Percentiles rank a stretch among this genome's conserved stretches.
phyloP scores from a whole-genome alignment of 2,797 vertebrate genomes.

The Myiothlypis chrysogaster region DNA sequence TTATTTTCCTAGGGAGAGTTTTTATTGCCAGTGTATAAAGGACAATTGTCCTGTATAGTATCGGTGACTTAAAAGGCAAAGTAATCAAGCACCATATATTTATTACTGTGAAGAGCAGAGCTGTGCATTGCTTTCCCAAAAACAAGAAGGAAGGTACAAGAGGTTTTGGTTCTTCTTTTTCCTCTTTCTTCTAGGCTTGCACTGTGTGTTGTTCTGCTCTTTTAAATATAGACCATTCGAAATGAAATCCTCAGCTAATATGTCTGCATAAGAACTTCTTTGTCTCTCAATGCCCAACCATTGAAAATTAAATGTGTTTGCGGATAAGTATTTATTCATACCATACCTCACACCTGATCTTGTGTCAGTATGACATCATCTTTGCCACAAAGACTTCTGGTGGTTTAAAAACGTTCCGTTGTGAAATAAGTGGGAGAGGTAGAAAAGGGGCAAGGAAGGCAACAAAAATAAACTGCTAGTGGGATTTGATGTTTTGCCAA shows the following conservation, averaged over 20 bases:
- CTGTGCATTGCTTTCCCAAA: conserved; percentile 33
- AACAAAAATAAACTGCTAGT: conserved; percentile 61
- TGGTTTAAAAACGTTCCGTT: conserved; percentile 61
- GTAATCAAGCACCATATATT: conserved; percentile 9
- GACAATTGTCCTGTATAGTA: conserved; percentile 36
- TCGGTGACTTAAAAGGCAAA: conserved; percentile 61
- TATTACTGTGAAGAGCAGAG: conserved; percentile 56
- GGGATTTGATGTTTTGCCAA: conserved; percentile 58
- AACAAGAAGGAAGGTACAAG: conserved; percentile 7
- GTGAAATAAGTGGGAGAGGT: conserved; percentile 56
- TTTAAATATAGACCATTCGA: conserved; percentile 51
- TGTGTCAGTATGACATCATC: conserved; percentile 65
- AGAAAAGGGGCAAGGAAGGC: conserved; percentile 48
- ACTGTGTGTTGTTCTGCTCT: conserved; percentile 39
- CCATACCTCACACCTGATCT: conserved; percentile 70
- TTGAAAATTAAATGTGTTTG: conserved; percentile 67
- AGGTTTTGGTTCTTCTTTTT: neutral
- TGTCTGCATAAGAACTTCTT: conserved; percentile 72
- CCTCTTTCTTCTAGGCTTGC: conserved; percentile 19
- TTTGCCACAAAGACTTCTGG: conserved; percentile 58
- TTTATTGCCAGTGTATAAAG: conserved; percentile 55
- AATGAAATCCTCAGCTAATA: conserved; percentile 65
- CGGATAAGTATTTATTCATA: conserved; percentile 71
- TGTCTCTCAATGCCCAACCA: conserved; percentile 61
- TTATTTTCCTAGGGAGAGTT: conserved; percentile 63